phyloP scores from a whole-genome alignment of 2,797 vertebrate genomes.

The Lutra lutra region DNA sequence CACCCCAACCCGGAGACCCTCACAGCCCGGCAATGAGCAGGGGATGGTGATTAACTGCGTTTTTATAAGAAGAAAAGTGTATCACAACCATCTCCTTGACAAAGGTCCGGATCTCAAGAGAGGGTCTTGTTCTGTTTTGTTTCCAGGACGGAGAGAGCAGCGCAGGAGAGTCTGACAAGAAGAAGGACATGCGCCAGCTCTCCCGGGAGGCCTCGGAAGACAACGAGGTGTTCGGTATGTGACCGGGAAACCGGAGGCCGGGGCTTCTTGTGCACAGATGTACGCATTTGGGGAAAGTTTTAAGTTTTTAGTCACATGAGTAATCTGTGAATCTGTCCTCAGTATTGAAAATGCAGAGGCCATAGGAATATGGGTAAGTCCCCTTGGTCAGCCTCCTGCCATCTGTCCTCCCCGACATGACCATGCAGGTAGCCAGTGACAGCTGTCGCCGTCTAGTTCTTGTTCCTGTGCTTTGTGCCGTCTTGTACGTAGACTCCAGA shows the following conservation, averaged over 20 bases:
- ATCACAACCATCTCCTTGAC: too few relatives aligned
- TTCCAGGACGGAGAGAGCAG: slow-evolving; percentile 78
- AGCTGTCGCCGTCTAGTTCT: fast-evolving
- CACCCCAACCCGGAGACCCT: not conserved
- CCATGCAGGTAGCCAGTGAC: not conserved
- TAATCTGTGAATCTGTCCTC: fast-evolving
- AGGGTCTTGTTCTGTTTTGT: slow-evolving; percentile 33
- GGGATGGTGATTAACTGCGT: not conserved
- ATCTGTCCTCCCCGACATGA: not conserved
- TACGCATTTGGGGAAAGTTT: not conserved
- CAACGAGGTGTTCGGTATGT: slow-evolving; percentile 88
- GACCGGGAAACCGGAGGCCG: fast-evolving
- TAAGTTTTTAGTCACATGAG: fast-evolving
- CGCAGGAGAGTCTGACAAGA: slow-evolving; percentile 72
- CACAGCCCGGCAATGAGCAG: too few relatives aligned
- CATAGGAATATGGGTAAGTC: fast-evolving
- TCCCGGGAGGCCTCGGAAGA: slow-evolving; percentile 84
- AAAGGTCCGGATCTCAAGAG: not conserved
- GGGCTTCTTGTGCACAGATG: fast-evolving
- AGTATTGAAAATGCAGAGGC: fast-evolving
- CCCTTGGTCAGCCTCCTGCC: fast-evolving
- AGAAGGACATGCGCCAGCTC: slow-evolving; percentile 61
- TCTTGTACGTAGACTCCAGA: too few relatives aligned
- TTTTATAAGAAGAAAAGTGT: not conserved
- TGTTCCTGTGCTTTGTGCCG: fast-evolving